A percentile compares a stretch with the other conserved stretches of the same genome.
phyloP scores from a whole-genome alignment of 2,888 invertebrate species.

The Neuroscelio doddi region DNA sequence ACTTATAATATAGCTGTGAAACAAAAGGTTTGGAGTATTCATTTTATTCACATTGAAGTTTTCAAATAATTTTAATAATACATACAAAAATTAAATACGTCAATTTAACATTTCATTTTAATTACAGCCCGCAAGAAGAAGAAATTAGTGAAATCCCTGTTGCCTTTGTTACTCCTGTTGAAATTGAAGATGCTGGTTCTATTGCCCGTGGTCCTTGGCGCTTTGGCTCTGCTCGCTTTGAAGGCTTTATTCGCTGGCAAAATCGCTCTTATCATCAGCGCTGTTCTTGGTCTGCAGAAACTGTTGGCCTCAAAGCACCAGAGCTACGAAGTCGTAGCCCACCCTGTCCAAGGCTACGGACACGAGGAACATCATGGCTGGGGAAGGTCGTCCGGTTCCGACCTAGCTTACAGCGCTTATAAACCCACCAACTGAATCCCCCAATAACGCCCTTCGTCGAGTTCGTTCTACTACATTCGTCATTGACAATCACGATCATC shows the following conservation, averaged over 20 bases:
- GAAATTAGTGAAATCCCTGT: constrained; percentile 83
- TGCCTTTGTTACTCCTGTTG: constrained; percentile 83
- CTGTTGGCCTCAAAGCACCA: constrained; percentile 82
- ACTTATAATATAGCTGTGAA: too few species aligned
- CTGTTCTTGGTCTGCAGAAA: constrained; percentile 86
- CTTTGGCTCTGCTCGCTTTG: constrained; percentile 85
- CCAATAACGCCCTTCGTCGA: constrained; percentile 18
- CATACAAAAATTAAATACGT: constrained; percentile 12
- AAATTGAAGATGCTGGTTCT: constrained; percentile 87
- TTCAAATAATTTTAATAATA: background rate
- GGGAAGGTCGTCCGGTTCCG: constrained; percentile 79
- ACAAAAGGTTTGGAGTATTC: too few species aligned
- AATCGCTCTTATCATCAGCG: constrained; percentile 85
- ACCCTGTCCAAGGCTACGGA: constrained; percentile 60
- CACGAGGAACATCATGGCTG: constrained; percentile 76
- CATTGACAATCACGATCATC: constrained; percentile 33
- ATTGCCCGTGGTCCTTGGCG: constrained; percentile 82
- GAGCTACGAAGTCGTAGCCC: constrained; percentile 80
- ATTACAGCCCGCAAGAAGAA: constrained; percentile 79
- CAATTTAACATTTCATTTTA: background rate
- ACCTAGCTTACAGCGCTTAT: constrained; percentile 83
- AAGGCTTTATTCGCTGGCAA: constrained; percentile 90
- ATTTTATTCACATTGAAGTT: too few species aligned
- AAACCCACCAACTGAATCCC: constrained; percentile 65
- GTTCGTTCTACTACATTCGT: constrained; percentile 39